Percentiles rank a stretch among this genome's conserved stretches.
These are phyloP conservation scores for Lacerta agilis DNA, from an alignment of 2,797 vertebrate genomes.

Conservation along the genomic window DNA sequence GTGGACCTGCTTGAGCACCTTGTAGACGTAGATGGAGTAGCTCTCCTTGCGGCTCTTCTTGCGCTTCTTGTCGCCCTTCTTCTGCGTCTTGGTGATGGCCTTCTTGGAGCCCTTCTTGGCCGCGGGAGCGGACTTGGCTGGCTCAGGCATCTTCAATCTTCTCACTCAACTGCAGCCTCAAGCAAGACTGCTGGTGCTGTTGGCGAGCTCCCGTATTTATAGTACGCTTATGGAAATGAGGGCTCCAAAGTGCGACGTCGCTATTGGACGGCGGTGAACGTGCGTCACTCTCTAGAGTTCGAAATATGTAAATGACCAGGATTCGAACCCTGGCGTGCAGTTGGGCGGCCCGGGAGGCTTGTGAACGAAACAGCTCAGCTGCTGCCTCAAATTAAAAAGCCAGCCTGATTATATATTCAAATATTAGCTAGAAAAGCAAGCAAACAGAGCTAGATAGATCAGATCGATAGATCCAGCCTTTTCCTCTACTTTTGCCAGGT, in stretches of 20 bases:
- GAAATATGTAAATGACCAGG: not conserved
- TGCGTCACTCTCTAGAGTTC: not conserved
- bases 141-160: not conserved
- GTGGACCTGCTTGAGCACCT: conserved; percentile 30
- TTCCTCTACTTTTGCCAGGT: no score
- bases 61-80: conserved; percentile 22
- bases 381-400: no score
- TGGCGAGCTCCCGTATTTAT: not conserved
- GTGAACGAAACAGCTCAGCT: not conserved
- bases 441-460: no score
- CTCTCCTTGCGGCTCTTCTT: conserved; percentile 68
- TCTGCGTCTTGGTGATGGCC: conserved; percentile 30
- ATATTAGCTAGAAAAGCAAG: no score
- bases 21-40: conserved; percentile 76
- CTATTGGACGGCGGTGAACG: fast-evolving
- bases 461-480: no score
- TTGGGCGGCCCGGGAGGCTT: not conserved
- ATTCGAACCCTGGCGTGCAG: not conserved
- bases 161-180: fast-evolving
- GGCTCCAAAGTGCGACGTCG: fast-evolving
- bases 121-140: not conserved
- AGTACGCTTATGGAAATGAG: not conserved
- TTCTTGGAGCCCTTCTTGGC: conserved; percentile 28
- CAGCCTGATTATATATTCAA: no score
- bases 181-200: fast-evolving